Evolutionary conservation across 2,797 vertebrate species (phyloP), one percentile per base, ranked within the genome.

Genomic region (Sebastolobus altivelis): DNA sequence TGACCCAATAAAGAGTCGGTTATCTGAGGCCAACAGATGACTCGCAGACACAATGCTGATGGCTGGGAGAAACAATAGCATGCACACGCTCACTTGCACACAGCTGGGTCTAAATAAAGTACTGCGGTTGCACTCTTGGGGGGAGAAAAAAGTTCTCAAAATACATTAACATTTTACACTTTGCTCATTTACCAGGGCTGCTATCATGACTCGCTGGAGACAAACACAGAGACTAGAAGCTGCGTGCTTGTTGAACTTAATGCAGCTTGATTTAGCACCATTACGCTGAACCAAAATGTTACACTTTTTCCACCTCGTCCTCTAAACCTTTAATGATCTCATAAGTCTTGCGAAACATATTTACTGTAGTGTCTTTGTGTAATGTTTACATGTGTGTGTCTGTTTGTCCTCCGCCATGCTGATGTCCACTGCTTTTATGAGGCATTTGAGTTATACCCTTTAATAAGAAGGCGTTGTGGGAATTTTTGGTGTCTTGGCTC

Each of bases 381-480:
- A 31, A 9, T 43, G 59, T 61, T 46, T 75, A 25, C 38, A 9
- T 68, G 55, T 61, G 58, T 67, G 38, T 79, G 20, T 83, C 5
- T 72, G 16, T 82, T 40, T 80, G 72, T 76, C 74, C 77, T 20
- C 65, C 63, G 18, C 40, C 33, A n/a, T 13, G 52, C 71, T 56
- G 38, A 65, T 81, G 70, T 52, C 76, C 67, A 66, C 59, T 76
- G 75, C 59, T 85, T 92, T 90, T 86, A 93, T 90, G 81, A 83
- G 84, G 72, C 62, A 78, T 88, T 89, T 95, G 93, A 94, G 79
- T 93, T 93, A 94, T 81, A 52, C 60, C 66, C 81, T 94, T 95
- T 93, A 94, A 95, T 94, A 94, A 94, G 89, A 88, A 75, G 68
- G 72, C 54, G 46, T 89, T 92, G 83, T 81, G 91, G 90, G 89